Conservation (phyloP, 2,113 vertebrate species). For the Hoplias malabaricus region DNA sequence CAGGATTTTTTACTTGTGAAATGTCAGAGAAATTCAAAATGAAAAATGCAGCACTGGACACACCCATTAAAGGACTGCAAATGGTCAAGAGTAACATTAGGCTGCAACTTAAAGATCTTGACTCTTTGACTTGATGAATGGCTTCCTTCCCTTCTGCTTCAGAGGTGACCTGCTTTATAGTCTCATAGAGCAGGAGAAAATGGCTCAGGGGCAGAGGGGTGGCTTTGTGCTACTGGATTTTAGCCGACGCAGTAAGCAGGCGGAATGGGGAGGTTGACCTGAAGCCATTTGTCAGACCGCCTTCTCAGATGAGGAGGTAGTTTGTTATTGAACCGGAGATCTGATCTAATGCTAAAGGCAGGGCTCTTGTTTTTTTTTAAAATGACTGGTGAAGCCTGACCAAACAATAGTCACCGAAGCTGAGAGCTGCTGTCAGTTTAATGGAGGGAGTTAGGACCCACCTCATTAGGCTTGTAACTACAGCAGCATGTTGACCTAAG, state of each 20-base stretch:
- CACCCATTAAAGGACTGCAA: neutral
- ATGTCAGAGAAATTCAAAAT: neutral
- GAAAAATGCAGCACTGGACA: neutral
- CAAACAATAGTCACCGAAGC: conserved; percentile 56
- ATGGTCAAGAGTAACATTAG: too few relatives aligned
- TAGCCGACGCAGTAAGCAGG: conserved; percentile 28
- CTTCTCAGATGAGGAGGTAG: conserved; percentile 19
- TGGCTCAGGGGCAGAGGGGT: neutral
- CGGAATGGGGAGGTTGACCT: neutral
- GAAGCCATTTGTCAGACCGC: neutral
- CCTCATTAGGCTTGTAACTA: conserved; percentile 44
- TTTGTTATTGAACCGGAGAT: conserved; percentile 49
- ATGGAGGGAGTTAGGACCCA: conserved; percentile 53
- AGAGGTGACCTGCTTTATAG: neutral
- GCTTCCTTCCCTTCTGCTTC: conserved; percentile 67
- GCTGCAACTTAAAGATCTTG: conserved; percentile 55
- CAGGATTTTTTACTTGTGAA: too few relatives aligned
- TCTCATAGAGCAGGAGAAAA: neutral
- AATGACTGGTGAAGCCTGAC: conserved; percentile 61
- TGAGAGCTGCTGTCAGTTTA: neutral
- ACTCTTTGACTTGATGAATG: conserved; percentile 53
- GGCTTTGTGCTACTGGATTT: neutral
- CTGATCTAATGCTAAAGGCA: conserved; percentile 63
- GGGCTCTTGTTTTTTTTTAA: conserved; percentile 62
- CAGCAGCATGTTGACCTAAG: too few relatives aligned